Base-by-base conservation (phyloP, 2,797 vertebrate genomes). In the Megalops cyprinoides region DNA sequence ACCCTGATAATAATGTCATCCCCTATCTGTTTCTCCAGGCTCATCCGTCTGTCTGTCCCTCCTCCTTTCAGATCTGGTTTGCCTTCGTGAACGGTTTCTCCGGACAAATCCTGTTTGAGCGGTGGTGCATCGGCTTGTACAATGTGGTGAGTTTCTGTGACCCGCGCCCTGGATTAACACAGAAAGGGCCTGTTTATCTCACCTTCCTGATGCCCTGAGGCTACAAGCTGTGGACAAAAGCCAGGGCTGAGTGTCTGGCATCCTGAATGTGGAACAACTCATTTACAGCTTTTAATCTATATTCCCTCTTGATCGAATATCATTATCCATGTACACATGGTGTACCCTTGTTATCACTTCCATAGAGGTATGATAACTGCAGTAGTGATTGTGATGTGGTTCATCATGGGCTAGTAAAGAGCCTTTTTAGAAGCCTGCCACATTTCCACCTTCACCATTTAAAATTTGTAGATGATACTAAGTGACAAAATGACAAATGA, bases 41-140 rank as follows among this genome's bases (percentile, higher is more conserved):
- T 37, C 18, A 34, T 9, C 39, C 18, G 39, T 67, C 48, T 73
- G 37, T 65, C 44, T 74, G 49, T 75, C 5, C 44, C 79, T 42
- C 9, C 46, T 51, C 18, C 14, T 75, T 75, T 84, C 89, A 99
- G 98, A 95, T 99, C 93, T 99, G 98, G 98, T 99, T 99, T 88
- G 98, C 98, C 4, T 99, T 99, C 79, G 97, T 99, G 85, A 99
- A 99, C 82, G 98, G 98, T 77, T 99, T 99, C 93, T 99, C 98
- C 51, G 98, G 98, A 86, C 98, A 99, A 92, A 99, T 99, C 91
- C 96, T 99, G 71, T 99, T 99, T 89, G 98, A 99, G 87, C 95
- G 98, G 85, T 99, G 98, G 98, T 99, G 97, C 88, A 99, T 99
- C 87, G 98, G 98, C 84, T 94, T 99, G 83, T 99, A 99, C 92